Evolutionary conservation across 1,140 invertebrate genomes (phyloP).

Genomic region (Globodera rostochiensis): DNA sequence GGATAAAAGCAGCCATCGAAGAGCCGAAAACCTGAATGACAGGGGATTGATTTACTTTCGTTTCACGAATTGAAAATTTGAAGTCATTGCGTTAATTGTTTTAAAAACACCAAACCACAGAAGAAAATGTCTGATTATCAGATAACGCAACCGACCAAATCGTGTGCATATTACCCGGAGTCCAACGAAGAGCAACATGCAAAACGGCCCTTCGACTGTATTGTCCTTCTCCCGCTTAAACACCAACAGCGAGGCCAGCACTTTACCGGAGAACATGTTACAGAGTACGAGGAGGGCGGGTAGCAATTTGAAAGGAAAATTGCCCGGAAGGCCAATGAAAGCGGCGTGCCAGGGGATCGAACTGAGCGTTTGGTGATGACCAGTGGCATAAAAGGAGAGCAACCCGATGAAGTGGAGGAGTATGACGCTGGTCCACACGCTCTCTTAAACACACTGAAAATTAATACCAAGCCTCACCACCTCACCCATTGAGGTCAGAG

Average conservation of each 20-base stretch:
- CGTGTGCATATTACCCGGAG: background rate
- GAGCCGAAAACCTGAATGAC: constrained; percentile 30
- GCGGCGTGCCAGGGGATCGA: constrained; percentile 49
- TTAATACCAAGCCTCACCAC: constrained; percentile 5
- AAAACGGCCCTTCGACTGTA: constrained; percentile 12
- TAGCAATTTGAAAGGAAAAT: constrained; percentile 38
- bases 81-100: no score
- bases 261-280: constrained; percentile 40
- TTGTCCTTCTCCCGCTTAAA: background rate
- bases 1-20: constrained; percentile 29
- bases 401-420: constrained; percentile 25
- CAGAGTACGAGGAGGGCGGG: constrained; percentile 33
- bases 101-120: no score
- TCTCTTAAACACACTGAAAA: constrained; percentile 20
- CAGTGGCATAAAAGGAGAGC: constrained; percentile 32
- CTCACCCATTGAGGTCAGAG: background rate
- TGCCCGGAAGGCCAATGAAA: constrained; percentile 44
- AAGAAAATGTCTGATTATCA: no score
- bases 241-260: constrained; percentile 28
- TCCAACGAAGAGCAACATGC: constrained; percentile 6
- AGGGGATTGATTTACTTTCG: background rate
- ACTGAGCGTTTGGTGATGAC: constrained; percentile 43
- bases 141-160: no score
- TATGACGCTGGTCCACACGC: background rate
- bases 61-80: no score